Evolutionary conservation across 2,113 vertebrate species (phyloP), one percentile per base, ranked within the genome.

Genomic region (Rana temporaria): DNA sequence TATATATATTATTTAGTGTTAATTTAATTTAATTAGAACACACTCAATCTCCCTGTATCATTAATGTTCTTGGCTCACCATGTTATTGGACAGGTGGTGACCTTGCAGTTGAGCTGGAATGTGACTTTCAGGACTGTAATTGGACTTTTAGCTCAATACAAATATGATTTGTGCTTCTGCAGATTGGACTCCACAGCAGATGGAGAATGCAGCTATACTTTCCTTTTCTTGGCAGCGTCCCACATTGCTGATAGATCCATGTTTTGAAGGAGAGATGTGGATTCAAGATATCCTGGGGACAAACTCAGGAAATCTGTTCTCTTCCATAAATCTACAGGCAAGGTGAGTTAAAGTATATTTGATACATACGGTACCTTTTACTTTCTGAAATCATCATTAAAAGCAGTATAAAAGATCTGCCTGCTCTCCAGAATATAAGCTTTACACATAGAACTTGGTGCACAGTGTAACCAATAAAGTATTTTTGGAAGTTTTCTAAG

Each of bases 151-250:
- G 84, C 88, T 84, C 85, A 88, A 87, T 86, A 87, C 78, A 89
- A 86, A 83, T 82, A 84, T 89, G 86, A 82, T 89, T 87, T 79
- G 55, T 88, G 69, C 87, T 88, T 22, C 78, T 84, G 85, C 85
- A 86, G 80, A 84, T 72, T 86, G 75, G 77, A 85, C 79, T 82
- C 78, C 78, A 85, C 87, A 87, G 88, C 87, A 92, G 91, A 90
- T 89, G 87, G 88, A 86, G 84, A 85, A 82, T 32, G 78, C 84
- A 84, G 81, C 85, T 81, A 84, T 86, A 86, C 81, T 85, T 86
- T 63, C 84, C 76, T 76, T 48, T 62, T 87, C 84, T 82, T 89
- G 86, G 85, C 87, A 86, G 64, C 69, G 77, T 24, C 24, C 79
- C 75, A 17, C 1, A 0, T 73, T 85, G 71, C 82, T 87, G 76